Conservation (phyloP, 2,113 vertebrate genomes). For the Protomyctophum bolini region DNA sequence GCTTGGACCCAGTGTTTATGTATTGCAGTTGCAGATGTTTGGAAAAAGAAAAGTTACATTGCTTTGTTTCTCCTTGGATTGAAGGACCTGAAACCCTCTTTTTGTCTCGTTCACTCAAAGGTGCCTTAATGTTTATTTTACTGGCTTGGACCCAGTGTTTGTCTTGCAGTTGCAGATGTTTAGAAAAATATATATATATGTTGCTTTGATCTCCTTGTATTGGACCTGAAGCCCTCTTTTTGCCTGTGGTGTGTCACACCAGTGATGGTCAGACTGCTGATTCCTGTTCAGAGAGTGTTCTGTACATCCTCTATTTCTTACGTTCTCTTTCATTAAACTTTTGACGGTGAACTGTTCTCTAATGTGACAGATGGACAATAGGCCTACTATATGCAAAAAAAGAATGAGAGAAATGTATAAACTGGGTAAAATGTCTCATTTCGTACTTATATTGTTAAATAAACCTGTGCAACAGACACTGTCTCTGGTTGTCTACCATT, state of each 20-base stretch:
- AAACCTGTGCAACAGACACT: constrained; percentile 96
- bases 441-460: constrained; percentile 99
- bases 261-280: constrained; percentile 84
- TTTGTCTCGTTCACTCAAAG: constrained; percentile 67
- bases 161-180: constrained; percentile 88
- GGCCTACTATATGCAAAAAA: constrained; percentile 95
- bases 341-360: constrained; percentile 87
- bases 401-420: constrained; percentile 99
- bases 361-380: constrained; percentile 95
- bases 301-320: constrained; percentile 69
- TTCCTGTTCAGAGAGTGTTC: constrained; percentile 87
- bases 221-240: constrained; percentile 62
- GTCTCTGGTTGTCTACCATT: constrained; percentile 19
- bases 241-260: constrained; percentile 79
- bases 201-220: constrained; percentile 80
- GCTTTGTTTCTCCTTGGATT: constrained; percentile 76
- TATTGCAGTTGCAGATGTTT: constrained; percentile 94
- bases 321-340: constrained; percentile 95
- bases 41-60: constrained; percentile 72
- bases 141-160: constrained; percentile 84
- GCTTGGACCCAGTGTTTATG: constrained; percentile 84
- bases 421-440: constrained; percentile 96
- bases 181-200: constrained; percentile 63
- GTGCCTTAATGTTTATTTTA: constrained; percentile 71
- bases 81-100: constrained; percentile 61